Evolutionary conservation across 2,888 invertebrate species (phyloP).

Genomic region (Tricholauxania praeusta): DNA sequence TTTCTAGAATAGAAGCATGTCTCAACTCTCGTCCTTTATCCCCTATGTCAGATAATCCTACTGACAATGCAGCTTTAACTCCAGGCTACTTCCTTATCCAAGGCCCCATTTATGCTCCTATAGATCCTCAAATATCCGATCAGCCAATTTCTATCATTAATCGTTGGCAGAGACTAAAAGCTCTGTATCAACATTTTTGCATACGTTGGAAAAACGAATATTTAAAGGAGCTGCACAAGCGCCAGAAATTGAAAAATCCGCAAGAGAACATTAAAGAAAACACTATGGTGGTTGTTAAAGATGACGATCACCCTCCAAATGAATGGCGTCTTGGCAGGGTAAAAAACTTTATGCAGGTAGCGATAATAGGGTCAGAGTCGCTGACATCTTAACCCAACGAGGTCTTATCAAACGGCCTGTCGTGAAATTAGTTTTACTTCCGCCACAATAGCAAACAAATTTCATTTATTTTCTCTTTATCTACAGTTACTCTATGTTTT

Average conservation of each 20-base stretch:
- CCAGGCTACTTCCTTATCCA: slow-evolving; percentile 24
- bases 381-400: slow-evolving; percentile 4
- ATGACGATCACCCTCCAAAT: slow-evolving; percentile 12
- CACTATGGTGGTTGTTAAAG: not conserved
- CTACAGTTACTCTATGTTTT: too few species aligned
- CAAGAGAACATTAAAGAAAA: not conserved
- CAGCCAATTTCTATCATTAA: not conserved
- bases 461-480: not conserved
- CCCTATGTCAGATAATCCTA: slow-evolving; percentile 7
- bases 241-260: not conserved
- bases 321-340: slow-evolving; percentile 14
- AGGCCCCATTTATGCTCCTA: slow-evolving; percentile 16
- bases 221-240: not conserved
- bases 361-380: slow-evolving; percentile 6
- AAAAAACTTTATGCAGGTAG: not conserved
- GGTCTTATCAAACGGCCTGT: not conserved
- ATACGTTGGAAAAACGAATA: not conserved
- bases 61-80: slow-evolving; percentile 21
- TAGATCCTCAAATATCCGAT: slow-evolving; percentile 6
- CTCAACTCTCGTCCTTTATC: slow-evolving; percentile 27
- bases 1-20: slow-evolving; percentile 31
- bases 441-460: not conserved
- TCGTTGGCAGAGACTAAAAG: not conserved
- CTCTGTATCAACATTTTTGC: not conserved
- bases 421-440: slow-evolving; percentile 6